Base-by-base conservation (phyloP, 2,113 vertebrate genomes). In the Gulo gulo region DNA sequence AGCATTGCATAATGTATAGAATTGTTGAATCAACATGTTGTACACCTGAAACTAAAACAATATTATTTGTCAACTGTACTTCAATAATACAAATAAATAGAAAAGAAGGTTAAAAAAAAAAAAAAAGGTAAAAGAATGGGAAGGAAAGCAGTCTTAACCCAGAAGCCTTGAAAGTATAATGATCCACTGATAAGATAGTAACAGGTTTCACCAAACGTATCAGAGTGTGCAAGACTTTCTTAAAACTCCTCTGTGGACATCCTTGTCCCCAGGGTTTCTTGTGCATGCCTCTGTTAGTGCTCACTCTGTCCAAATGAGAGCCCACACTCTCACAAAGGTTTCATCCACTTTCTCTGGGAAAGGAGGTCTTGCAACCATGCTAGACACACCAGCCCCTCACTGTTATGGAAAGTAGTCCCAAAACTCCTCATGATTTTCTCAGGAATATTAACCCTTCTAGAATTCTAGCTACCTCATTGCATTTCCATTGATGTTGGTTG, bases 331-430 rank as follows among this genome's bases (percentile, higher is more conserved):
- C 7, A 21, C 31, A 4, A 5, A 1, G 12, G 21, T 42, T 34
- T 8, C 45, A 11, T 24, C 1, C 2, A 61, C 45, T 34, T 24
- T 76, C 31, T 83, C 47, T 59, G 36, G 16, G 36, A 21, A 88
- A 39, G 34, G 6, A 63, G 26, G 14, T 7, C 26, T 84, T 61
- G 7, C 13, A 94, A 24, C 24, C 10, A 2, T 26, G 6, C 24
- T 1, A 1, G 1, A 24, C 6, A 29, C 7, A 26, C 4, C 6
- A 73, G 9, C 1, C 15, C 29, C 21, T 57, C 16, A 12, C 29
- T 29, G 2, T 29, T 59, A 20, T 81, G 79, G 16, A 47, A 15
- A 45, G 1, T 13, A 21, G 2, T 16, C 36, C 39, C 6, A 1
- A 71, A 59, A 0, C 4, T 9, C 34, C 4, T 21, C 0, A 6